Evolutionary conservation across 1,140 invertebrate genomes (phyloP).

Genomic region (Eurytemora carolleeae): DNA sequence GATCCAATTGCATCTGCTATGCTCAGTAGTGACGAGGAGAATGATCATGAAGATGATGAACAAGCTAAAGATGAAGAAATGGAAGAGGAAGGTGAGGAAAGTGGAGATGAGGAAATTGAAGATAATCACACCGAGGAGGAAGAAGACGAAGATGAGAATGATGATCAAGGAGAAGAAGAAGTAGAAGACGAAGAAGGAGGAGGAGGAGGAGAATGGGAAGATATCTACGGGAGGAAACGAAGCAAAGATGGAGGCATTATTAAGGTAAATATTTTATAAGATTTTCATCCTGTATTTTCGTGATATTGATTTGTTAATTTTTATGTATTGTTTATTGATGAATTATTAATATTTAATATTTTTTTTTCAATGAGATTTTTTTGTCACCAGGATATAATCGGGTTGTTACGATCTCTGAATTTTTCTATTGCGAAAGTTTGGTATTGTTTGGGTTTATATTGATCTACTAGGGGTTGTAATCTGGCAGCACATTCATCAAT

Average conservation of each 20-base stretch:
- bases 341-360: no score
- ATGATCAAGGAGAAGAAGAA: not conserved
- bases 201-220: constrained; percentile 9
- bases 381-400: no score
- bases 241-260: constrained; percentile 12
- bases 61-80: not conserved
- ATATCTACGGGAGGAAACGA: constrained; percentile 16
- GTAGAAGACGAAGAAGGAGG: not conserved
- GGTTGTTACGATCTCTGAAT: no score
- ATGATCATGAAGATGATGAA: not conserved
- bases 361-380: no score
- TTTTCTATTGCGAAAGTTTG: no score
- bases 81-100: not conserved
- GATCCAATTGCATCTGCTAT: not conserved
- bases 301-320: no score
- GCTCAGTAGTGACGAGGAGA: not conserved
- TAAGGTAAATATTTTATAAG: not conserved
- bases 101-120: not conserved
- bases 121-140: not conserved
- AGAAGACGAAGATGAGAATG: not conserved
- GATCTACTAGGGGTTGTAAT: no score
- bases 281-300: no score
- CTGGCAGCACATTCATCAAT: no score
- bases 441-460: no score
- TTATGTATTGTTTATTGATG: no score